Base-by-base conservation (phyloP, 2,888 invertebrate genomes). In the Drosophila neonasuta region DNA sequence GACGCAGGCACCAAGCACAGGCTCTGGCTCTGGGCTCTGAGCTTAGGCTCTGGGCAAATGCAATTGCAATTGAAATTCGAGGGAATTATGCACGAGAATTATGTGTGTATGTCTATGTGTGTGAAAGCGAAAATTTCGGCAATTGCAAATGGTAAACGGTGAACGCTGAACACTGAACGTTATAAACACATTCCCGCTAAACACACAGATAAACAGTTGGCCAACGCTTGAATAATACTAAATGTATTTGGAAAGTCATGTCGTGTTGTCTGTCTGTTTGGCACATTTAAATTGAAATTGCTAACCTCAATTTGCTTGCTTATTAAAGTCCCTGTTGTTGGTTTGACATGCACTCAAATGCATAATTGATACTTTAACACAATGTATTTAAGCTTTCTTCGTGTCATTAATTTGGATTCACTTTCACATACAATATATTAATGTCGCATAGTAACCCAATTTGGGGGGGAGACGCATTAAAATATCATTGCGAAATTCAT, bases 121-220 rank as follows among this genome's bases (percentile, higher is more conserved):
- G 83, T 75, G 75, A 78, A 80, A 70, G 81, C 84, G 84, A 83
- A 86, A 80, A 85, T 82, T 79, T 77, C 52, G 65, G 64, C 72
- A 74, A 76, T 76, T 64, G 71, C 79, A 61, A 64, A 60, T 66
- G 61, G 65, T 79, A 59, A 71, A 63, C 69, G 61, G 65, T 82
- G 62, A 65, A 65, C 62, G 68, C 6, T 17, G 17, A 17, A 17
- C 17, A 59, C 72, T 24, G 24, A 24, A 24, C 24, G 24, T 24
- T 24, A 71, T 44, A 64, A 67, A 68, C 56, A 46, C 55, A 56
- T 41, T 44, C 11, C 4, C 34, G 10, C 13, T 10, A 51, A 17
- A 17, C 29, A 32, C 59, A 39, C 51, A 54, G 51, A 58, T 61
- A 61, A 75, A 74, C 75, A 61, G 54, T 54, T 60, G 30, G 34